Base-by-base conservation (phyloP, 2,113 vertebrate species). In the Marmota flaviventris region DNA sequence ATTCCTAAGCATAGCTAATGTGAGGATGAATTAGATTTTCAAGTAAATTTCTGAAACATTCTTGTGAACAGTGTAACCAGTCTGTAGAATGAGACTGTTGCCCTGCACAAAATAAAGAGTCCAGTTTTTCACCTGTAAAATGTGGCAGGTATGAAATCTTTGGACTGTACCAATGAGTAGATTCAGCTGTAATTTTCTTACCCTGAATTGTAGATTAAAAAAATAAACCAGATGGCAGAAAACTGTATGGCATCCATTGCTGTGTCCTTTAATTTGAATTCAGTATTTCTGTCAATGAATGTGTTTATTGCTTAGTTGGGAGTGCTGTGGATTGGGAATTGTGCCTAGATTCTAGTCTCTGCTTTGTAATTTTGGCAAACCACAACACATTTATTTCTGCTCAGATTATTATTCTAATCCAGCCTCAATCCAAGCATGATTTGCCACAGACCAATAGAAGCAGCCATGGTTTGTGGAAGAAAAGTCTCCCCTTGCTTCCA, bases 21-120 rank as follows among this genome's bases (percentile, higher is more conserved):
- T 37, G 69, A 92, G 51, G 85, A 93, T 81, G 48, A 86, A 81
- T 89, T 75, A 85, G 16, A 97, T 88, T 97, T 94, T 61, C 67
- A 93, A 90, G 83, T 56, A 65, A 82, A 9, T 85, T 32, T 93
- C n/a, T 42, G 34, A 94, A 96, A 75, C 9, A 45, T 34, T 91
- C 61, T 89, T 92, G 58, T 25, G 69, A 70, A 95, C 89, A 82
- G 14, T 93, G 24, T 65, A 69, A 91, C 45, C 56, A 7, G 67
- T 94, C 14, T 79, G 34, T 45, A 89, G 76, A 63, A 78, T 85
- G 53, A 90, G 14, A 56, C 24, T 51, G 17, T 51, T n/a, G 16
- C 22, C 22, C 63, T 42, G 42, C 24, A 84, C 1, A 25, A 69
- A 92, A 77, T 65, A 22, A 79, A 90, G 84, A 70, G 48, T 6